These are phyloP conservation scores for Atlantisia rogersi DNA, from an alignment of 2,113 vertebrate species.

Conservation along the genomic window DNA sequence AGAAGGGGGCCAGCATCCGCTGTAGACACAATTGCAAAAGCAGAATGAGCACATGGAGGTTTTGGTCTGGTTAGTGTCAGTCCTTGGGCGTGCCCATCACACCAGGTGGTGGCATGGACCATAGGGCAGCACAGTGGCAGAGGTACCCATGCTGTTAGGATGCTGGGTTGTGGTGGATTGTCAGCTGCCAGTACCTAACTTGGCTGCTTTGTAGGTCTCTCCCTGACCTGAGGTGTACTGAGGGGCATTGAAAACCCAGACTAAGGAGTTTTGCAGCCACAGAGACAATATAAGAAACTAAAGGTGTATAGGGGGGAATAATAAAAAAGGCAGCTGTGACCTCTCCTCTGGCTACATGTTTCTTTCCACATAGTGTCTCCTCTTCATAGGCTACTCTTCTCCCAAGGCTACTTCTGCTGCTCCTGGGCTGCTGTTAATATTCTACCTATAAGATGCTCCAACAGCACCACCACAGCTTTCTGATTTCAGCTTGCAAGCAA, in stretches of 20 bases:
- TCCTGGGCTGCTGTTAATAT: neutral
- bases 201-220: neutral
- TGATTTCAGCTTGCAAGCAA: neutral
- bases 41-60: neutral
- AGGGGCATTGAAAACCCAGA: neutral
- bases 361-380: neutral
- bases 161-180: neutral
- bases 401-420: neutral
- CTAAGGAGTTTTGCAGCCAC: neutral
- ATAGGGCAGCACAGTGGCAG: rapidly evolving
- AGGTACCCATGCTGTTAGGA: neutral
- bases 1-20: neutral
- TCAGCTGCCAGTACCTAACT: neutral
- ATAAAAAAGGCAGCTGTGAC: neutral
- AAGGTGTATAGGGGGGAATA: rapidly evolving
- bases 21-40: neutral
- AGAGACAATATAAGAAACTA: neutral
- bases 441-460: neutral
- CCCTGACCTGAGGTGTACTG: rapidly evolving
- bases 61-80: neutral
- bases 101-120: neutral
- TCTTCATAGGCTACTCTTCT: neutral
- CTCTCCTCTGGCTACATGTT: neutral
- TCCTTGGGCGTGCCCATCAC: neutral
- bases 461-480: neutral